Evolutionary conservation across 2,797 vertebrate species (phyloP).

Genomic region (Xiphophorus birchmanni): DNA sequence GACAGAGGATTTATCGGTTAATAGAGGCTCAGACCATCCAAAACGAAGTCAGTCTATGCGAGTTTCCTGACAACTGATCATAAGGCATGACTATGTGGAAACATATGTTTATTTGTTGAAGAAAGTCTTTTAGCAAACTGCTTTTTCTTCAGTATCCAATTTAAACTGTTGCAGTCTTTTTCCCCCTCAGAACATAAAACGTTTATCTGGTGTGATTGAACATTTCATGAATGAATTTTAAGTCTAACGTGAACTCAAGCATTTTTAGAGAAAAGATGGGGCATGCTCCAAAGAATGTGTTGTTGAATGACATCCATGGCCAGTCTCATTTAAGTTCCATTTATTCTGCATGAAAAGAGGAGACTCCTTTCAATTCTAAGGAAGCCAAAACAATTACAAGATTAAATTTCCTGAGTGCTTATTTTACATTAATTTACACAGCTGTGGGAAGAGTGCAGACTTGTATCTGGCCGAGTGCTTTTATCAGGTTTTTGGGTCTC

Average conservation of each 20-base stretch:
- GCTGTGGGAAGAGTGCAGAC: slow-evolving; percentile 55
- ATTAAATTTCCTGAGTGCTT: slow-evolving; percentile 60
- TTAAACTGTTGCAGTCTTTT: background rate
- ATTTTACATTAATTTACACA: slow-evolving; percentile 73
- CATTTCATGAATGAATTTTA: background rate
- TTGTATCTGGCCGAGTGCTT: slow-evolving; percentile 41
- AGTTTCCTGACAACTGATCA: slow-evolving; percentile 35
- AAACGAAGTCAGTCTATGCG: slow-evolving; percentile 42
- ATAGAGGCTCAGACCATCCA: slow-evolving; percentile 50
- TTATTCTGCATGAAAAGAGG: slow-evolving; percentile 36
- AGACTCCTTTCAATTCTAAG: slow-evolving; percentile 26
- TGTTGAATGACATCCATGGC: slow-evolving; percentile 17
- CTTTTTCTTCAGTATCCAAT: background rate
- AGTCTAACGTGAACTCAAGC: slow-evolving; percentile 3
- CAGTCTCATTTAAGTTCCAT: slow-evolving; percentile 43
- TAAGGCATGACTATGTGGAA: background rate
- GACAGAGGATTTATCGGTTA: slow-evolving; percentile 73
- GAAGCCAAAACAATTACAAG: slow-evolving; percentile 72
- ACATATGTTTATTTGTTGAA: background rate
- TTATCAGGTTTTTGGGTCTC: slow-evolving; percentile 52
- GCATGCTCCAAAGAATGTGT: slow-evolving; percentile 12
- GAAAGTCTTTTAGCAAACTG: background rate
- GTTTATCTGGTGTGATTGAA: background rate
- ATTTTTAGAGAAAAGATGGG: slow-evolving; percentile 9
- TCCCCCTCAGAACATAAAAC: background rate